A percentile compares a stretch with the other conserved stretches of the same genome.
Evolutionary conservation across 2,888 invertebrate genomes (phyloP).

Genomic region (Agonopterix heracliana): DNA sequence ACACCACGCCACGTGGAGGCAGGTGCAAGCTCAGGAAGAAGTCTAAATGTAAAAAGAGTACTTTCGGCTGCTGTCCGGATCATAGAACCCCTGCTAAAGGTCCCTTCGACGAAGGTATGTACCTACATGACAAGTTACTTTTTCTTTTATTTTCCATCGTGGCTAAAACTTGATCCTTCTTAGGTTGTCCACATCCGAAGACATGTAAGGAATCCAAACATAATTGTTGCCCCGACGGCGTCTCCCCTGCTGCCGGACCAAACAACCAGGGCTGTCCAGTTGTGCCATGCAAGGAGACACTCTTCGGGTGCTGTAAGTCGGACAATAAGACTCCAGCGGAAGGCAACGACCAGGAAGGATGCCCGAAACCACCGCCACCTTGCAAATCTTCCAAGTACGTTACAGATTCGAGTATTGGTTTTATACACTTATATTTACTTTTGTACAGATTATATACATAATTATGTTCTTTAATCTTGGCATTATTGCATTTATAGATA

Average conservation of each 20-base stretch:
- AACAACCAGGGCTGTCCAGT: conserved; percentile 85
- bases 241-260: conserved; percentile 84
- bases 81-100: conserved; percentile 85
- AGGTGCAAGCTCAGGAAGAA: conserved; percentile 78
- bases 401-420: background rate
- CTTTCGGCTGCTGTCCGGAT: conserved; percentile 92
- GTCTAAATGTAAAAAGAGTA: conserved; percentile 75
- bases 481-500: conserved; percentile 33
- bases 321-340: conserved; percentile 85
- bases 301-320: conserved; percentile 89
- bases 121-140: background rate
- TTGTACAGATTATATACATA: too few relatives aligned
- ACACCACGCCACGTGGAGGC: conserved; percentile 62
- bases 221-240: conserved; percentile 90
- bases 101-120: conserved; percentile 83
- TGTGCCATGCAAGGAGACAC: conserved; percentile 82
- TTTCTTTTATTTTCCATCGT: background rate
- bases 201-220: conserved; percentile 85
- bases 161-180: background rate
- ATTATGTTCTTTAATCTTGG: too few relatives aligned
- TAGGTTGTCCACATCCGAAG: conserved; percentile 81
- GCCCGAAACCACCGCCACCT: conserved; percentile 79
- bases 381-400: conserved; percentile 75
- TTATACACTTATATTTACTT: too few relatives aligned
- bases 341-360: conserved; percentile 90